phyloP scores from a whole-genome alignment of 2,113 vertebrate species.

The Rhinoptilus africanus region DNA sequence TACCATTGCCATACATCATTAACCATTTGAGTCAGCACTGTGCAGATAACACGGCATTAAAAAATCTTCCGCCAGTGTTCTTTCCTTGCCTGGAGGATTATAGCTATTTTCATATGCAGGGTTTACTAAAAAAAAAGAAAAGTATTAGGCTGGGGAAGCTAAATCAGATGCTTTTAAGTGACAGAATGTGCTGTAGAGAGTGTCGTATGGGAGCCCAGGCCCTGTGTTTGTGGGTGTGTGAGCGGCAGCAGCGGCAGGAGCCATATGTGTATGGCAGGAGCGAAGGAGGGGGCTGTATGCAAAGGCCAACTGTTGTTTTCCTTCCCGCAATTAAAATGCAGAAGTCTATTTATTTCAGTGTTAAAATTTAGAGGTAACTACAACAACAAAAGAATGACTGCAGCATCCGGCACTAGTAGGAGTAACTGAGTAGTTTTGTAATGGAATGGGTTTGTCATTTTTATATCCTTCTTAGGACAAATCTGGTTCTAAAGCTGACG shows the following conservation, averaged over 20 bases:
- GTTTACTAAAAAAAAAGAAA: background rate
- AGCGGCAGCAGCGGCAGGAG: background rate
- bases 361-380: background rate
- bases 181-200: background rate
- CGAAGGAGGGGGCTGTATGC: background rate
- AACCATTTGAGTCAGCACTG: background rate
- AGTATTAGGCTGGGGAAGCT: background rate
- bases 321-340: background rate
- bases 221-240: background rate
- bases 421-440: constrained; percentile 9
- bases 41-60: background rate
- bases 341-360: background rate
- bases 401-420: background rate
- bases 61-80: background rate
- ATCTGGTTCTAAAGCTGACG: background rate
- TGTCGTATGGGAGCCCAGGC: background rate
- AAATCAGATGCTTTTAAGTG: background rate
- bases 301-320: background rate
- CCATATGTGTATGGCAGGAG: background rate
- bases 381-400: background rate
- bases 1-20: background rate
- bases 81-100: background rate
- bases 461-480: background rate
- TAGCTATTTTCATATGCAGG: background rate
- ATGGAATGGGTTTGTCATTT: background rate